Evolutionary conservation across 2,888 invertebrate species (phyloP).

Genomic region (Philonicus albiceps): DNA sequence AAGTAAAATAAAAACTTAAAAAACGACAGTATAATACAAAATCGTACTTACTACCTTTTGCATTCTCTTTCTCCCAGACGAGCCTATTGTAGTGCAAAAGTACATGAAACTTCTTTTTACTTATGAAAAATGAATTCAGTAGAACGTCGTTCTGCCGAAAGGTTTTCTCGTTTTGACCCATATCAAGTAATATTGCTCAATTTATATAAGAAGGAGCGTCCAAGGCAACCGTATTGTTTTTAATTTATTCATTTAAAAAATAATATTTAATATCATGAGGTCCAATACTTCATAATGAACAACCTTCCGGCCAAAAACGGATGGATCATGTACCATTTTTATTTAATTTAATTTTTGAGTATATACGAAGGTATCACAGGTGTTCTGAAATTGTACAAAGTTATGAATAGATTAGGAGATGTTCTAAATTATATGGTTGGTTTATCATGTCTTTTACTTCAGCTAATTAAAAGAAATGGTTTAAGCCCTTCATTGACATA

Average conservation of each 20-base stretch:
- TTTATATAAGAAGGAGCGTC: background rate
- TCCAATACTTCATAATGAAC: background rate
- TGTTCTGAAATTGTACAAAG: background rate
- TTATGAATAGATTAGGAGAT: no score
- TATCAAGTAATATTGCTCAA: background rate
- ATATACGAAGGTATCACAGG: background rate
- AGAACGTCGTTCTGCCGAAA: slow-evolving; percentile 54
- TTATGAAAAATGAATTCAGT: slow-evolving; percentile 68
- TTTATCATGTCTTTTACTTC: no score
- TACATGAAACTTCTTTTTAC: slow-evolving; percentile 70
- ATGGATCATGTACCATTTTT: background rate
- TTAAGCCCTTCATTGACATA: no score
- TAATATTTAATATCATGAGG: background rate
- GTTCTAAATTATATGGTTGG: no score
- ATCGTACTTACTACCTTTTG: slow-evolving; percentile 65
- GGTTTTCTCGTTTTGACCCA: background rate
- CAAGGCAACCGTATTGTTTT: background rate
- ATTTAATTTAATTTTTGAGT: background rate
- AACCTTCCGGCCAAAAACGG: background rate
- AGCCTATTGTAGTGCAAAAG: slow-evolving; percentile 70
- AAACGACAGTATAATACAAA: background rate
- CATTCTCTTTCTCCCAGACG: slow-evolving; percentile 69
- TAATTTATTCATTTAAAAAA: background rate
- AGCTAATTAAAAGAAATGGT: no score
- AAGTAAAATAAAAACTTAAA: no score